A percentile compares a stretch with the other conserved stretches of the same genome.
Evolutionary conservation across 2,113 vertebrate genomes (phyloP).

Genomic region (Rhadina sibilatrix): DNA sequence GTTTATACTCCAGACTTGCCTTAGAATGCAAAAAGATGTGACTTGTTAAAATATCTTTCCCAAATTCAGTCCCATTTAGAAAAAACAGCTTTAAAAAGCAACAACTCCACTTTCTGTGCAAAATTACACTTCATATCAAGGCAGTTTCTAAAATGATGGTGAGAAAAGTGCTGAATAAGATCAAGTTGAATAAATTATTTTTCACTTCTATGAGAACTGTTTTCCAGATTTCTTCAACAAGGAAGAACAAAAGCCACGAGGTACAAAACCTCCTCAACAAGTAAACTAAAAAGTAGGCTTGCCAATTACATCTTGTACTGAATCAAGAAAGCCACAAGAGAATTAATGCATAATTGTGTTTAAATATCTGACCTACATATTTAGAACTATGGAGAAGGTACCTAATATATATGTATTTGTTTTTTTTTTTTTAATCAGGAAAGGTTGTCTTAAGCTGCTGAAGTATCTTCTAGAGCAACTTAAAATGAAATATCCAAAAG

Average conservation of each 20-base stretch:
- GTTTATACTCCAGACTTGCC: background rate
- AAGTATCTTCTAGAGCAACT: constrained; percentile 82
- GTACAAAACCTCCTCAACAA: background rate
- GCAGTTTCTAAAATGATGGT: background rate
- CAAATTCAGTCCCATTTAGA: background rate
- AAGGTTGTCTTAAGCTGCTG: constrained; percentile 84
- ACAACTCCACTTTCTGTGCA: background rate
- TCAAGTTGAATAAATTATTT: background rate
- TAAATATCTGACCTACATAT: background rate
- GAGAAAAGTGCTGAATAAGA: background rate
- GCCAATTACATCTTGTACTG: background rate
- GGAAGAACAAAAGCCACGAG: background rate
- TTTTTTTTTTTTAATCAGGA: constrained; percentile 69
- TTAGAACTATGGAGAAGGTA: background rate
- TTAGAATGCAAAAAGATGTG: background rate
- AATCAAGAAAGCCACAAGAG: background rate
- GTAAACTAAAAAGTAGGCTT: background rate
- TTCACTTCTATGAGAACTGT: background rate
- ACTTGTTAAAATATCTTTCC: background rate
- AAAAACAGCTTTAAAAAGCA: background rate
- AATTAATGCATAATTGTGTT: background rate
- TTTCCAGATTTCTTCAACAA: background rate
- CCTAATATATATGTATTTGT: background rate
- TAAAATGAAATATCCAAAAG: constrained; percentile 66
- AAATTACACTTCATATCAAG: background rate